Base-by-base conservation (phyloP, 2,888 invertebrate species). In the Clitarchus hookeri region DNA sequence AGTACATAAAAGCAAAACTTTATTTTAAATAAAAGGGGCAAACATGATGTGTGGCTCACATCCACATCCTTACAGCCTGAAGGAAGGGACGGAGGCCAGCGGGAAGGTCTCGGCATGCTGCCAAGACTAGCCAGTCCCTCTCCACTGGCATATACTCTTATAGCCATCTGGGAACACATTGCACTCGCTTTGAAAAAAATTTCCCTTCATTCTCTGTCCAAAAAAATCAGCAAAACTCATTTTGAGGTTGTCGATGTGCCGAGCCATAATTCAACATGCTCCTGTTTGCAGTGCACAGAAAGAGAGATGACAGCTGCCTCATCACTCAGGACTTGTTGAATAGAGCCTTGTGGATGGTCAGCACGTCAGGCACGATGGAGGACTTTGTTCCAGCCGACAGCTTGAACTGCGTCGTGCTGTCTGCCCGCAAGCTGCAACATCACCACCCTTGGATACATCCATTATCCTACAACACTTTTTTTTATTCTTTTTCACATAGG, bases 311-410 rank as follows among this genome's bases (percentile, higher is more conserved):
- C n/a, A 19, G 65, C n/a, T 8, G 23, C 65, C 65, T 23, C 13
- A 19, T 65, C 65, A 36, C 82, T 85, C 84, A 87, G 19, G 86
- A 85, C 83, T 86, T 85, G 83, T 88, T 88, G 87, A 95, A 95
- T 86, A 95, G 91, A 85, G 95, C 95, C 92, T 95, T 95, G 90
- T 95, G 95, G 89, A 95, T 95, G 87, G 95, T 95, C 84, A 93
- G 93, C 88, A 95, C 92, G 91, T 95, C 95, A 53, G 95, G 95
- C 88, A 94, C 93, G 86, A 95, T 93, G 16, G 90, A 88, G 6
- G 93, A 93, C 89, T 93, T 94, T 83, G 93, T 93, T 90, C 93
- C 93, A 89, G 92, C 91, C 27, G 91, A 91, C 23, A 93, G 88
- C 86, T 90, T 90, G 89, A 86, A 85, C n/a, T 84, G 44, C n/a